Conservation (phyloP, 2,888 invertebrate species). For the Nomada hirtipes region DNA sequence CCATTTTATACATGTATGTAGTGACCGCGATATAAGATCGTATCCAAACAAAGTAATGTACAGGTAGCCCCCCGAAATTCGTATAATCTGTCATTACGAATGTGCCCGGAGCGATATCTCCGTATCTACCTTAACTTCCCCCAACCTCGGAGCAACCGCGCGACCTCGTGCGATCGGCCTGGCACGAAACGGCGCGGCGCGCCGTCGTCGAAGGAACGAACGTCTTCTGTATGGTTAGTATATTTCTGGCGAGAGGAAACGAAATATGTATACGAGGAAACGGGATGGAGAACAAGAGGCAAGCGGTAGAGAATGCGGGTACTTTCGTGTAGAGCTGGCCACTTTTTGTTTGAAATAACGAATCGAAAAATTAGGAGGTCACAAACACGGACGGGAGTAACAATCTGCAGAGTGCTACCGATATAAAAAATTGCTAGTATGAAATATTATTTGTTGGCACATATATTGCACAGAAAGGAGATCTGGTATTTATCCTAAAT, state of each 20-base stretch:
- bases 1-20: background rate
- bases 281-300: constrained; percentile 33
- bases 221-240: constrained; percentile 71
- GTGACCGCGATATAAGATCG: background rate
- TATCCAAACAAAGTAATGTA: constrained; percentile 15
- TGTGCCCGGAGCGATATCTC: constrained; percentile 44
- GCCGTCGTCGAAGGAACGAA: constrained; percentile 57
- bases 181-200: constrained; percentile 58
- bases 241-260: constrained; percentile 19
- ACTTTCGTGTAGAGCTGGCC: constrained; percentile 40
- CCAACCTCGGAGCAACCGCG: constrained; percentile 32
- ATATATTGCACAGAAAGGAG: background rate
- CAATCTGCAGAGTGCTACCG: background rate
- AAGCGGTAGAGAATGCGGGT: constrained; percentile 41
- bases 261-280: constrained; percentile 15
- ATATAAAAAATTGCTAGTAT: background rate
- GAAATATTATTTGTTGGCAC: background rate
- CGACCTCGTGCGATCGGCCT: constrained; percentile 60
- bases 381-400: constrained; percentile 2
- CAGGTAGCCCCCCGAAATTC: constrained; percentile 43
- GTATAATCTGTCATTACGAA: constrained; percentile 42
- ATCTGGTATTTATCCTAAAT: background rate
- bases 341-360: constrained; percentile 40
- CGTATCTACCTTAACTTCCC: constrained; percentile 52
- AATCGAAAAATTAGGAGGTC: constrained; percentile 33